Evolutionary conservation across 1,140 invertebrate species (phyloP).

Genomic region (Ephestia elutella): DNA sequence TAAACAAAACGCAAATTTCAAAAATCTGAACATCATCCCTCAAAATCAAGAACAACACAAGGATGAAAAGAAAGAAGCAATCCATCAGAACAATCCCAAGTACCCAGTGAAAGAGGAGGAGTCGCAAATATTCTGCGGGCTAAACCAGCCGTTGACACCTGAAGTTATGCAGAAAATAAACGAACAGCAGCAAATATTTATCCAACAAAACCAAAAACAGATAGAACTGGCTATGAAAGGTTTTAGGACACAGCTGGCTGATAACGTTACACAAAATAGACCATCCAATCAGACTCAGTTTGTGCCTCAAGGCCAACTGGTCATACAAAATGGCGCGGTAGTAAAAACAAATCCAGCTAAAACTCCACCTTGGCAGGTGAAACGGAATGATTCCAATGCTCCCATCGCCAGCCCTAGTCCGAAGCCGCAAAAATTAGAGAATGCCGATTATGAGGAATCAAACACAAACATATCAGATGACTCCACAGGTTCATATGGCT

Average conservation of each 20-base stretch:
- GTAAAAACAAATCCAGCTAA: conserved; percentile 70
- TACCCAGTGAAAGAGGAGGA: conserved; percentile 48
- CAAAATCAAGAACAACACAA: conserved; percentile 43
- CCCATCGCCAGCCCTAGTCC: conserved; percentile 48
- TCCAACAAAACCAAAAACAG: conserved; percentile 74
- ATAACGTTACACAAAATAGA: conserved; percentile 51
- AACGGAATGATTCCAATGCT: conserved; percentile 48
- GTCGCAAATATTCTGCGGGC: conserved; percentile 61
- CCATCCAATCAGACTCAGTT: conserved; percentile 47
- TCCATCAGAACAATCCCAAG: conserved; percentile 25
- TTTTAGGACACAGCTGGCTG: conserved; percentile 63
- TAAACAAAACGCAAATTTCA: conserved; percentile 41
- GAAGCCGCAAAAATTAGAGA: conserved; percentile 49
- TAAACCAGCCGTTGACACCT: conserved; percentile 68
- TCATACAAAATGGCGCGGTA: conserved; percentile 66
- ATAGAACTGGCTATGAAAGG: conserved; percentile 73
- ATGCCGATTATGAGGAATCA: conserved; percentile 52
- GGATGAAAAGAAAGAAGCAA: conserved; percentile 50
- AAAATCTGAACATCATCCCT: conserved; percentile 35
- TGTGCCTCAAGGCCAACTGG: conserved; percentile 62
- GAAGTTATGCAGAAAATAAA: conserved; percentile 77
- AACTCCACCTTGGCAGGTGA: conserved; percentile 79
- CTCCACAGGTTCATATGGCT: conserved; percentile 34
- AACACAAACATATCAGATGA: conserved; percentile 45
- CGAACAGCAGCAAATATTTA: conserved; percentile 76